Evolutionary conservation across 2,797 vertebrate species (phyloP), one percentile per base, ranked within the genome.

Genomic region (Ceyx erithaca): DNA sequence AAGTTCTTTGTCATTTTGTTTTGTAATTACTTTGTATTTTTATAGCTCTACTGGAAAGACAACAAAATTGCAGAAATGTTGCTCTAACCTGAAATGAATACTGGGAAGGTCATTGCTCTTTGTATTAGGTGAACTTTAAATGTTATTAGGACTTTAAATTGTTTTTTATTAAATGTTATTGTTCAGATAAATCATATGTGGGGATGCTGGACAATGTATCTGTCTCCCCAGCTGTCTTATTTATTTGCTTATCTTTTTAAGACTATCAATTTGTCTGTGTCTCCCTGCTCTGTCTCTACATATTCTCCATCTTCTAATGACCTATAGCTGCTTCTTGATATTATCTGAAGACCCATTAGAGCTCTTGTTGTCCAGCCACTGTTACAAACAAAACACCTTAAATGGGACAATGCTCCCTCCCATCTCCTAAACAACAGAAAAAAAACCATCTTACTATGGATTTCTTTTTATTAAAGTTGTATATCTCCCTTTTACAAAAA

Each of bases 391-490:
- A 81, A 70, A 64, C 57, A 62, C 71, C 33, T 85, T 75, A 86
- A 87, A 83, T 26, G 76, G 79, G 75, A 45, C 75, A 87, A 46
- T 0, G 0, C 66, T 91, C 80, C 31, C 64, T 55, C 41, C 52
- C 71, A 35, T 33, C 91, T 95, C 69, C 84, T 55, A 59, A 85
- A 71, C 49, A 78, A 63, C 88, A 92, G 52, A 77, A 68, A 78
- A 68, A 90, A 90, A 46, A 22, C 11, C 62, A 87, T 87, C 90
- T 80, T 80, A 62, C 91, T 87, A 92, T 93, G 87, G 89, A 90
- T 37, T 31, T 78, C 79, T 61, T 87, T 94, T 96, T 94, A 96
- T 96, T 96, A 95, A 96, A 96, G 94, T 85, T 94, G 89, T 83
- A 90, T 69, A 93, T 89, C 95, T 96, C 94, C 19, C 37, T 88